Conservation (phyloP, 2,888 invertebrate genomes). For the Diogma glabrata region DNA sequence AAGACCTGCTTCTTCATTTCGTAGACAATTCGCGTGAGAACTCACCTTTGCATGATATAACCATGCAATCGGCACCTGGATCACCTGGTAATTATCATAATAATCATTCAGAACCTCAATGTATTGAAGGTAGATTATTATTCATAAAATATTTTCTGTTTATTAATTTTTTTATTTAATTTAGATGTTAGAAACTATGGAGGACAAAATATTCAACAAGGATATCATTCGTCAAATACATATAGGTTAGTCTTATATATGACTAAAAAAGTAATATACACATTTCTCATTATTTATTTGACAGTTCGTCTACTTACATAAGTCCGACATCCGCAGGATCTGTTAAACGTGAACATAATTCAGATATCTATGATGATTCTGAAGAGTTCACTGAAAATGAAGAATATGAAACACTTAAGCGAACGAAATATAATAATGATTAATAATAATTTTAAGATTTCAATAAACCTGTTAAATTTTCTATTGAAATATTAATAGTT, state of each 20-base stretch:
- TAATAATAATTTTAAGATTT: too few relatives aligned
- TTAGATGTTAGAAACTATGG: slow-evolving; percentile 31
- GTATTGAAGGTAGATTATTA: slow-evolving; percentile 26
- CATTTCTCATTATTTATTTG: background rate
- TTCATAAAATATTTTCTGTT: slow-evolving; percentile 13
- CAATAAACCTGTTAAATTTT: too few relatives aligned
- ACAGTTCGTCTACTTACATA: slow-evolving; percentile 4
- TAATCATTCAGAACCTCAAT: slow-evolving; percentile 27
- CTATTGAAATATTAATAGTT: too few relatives aligned
- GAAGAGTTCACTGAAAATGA: slow-evolving; percentile 3
- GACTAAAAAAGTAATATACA: too few relatives aligned
- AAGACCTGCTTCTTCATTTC: background rate
- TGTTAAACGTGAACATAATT: slow-evolving; percentile 3
- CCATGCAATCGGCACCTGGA: slow-evolving; percentile 49
- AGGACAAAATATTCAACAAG: slow-evolving; percentile 30
- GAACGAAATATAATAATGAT: background rate
- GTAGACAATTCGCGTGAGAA: slow-evolving; percentile 66
- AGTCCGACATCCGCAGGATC: background rate
- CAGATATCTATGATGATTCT: slow-evolving; percentile 2
- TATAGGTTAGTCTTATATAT: too few relatives aligned
- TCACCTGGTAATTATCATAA: slow-evolving; percentile 41
- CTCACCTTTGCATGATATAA: slow-evolving; percentile 71
- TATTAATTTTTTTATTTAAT: slow-evolving; percentile 13
- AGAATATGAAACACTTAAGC: background rate
- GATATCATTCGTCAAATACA: too few relatives aligned